Evolutionary conservation across 2,888 invertebrate genomes (phyloP).

Genomic region (Stegana nigrithorax): DNA sequence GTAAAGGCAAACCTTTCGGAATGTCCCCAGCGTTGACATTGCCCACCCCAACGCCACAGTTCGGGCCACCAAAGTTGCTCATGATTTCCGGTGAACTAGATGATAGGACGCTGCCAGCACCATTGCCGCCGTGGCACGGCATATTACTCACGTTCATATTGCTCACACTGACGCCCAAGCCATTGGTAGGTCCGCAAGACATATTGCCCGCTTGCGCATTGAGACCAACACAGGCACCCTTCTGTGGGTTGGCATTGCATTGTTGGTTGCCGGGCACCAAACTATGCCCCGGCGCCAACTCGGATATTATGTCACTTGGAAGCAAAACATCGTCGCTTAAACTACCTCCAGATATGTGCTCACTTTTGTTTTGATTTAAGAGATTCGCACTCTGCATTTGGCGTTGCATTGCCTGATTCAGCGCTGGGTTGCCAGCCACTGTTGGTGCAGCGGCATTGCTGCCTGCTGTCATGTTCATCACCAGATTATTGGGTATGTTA

Average conservation of each 20-base stretch:
- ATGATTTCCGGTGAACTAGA: slow-evolving; percentile 45
- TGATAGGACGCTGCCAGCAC: slow-evolving; percentile 34
- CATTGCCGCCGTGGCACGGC: slow-evolving; percentile 27
- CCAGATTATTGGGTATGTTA: slow-evolving; percentile 17
- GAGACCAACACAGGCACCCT: slow-evolving; percentile 21
- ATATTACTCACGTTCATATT: slow-evolving; percentile 37
- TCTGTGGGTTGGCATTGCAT: slow-evolving; percentile 38
- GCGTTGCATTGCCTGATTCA: slow-evolving; percentile 41
- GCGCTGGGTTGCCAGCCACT: slow-evolving; percentile 27
- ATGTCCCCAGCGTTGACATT: too few relatives aligned
- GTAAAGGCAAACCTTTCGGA: slow-evolving; percentile 30
- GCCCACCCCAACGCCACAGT: slow-evolving; percentile 33
- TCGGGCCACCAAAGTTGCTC: slow-evolving; percentile 35
- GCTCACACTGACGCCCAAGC: slow-evolving; percentile 8
- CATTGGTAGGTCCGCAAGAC: slow-evolving; percentile 30
- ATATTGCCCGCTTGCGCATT: slow-evolving; percentile 31
- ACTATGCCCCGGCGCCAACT: slow-evolving; percentile 33
- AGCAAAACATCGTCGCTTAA: slow-evolving; percentile 60
- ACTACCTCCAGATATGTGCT: slow-evolving; percentile 36
- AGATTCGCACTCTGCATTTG: slow-evolving; percentile 40
- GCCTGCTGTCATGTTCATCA: slow-evolving; percentile 36
- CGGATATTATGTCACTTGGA: slow-evolving; percentile 44
- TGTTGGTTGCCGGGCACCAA: slow-evolving; percentile 31
- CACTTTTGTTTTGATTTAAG: slow-evolving; percentile 34
- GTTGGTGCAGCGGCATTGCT: slow-evolving; percentile 19